Evolutionary conservation across 92 coral and sea anemone species (phyloP).

Genomic region (Siderastrea siderea): DNA sequence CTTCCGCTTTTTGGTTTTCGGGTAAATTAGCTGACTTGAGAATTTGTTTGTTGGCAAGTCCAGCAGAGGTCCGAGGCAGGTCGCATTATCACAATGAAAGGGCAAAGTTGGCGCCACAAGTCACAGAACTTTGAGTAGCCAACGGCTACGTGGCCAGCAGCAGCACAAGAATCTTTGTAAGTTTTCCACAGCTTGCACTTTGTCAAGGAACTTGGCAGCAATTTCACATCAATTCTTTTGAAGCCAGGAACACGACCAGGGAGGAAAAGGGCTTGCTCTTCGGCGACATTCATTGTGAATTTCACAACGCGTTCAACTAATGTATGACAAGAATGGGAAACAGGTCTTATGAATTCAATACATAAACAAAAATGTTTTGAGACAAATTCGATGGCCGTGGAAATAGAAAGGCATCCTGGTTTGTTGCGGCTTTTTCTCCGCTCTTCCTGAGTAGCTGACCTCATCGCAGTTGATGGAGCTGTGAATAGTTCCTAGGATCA

Average conservation of each 20-base stretch:
- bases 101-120: conserved; percentile 65
- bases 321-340: conserved; percentile 54
- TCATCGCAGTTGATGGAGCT: conserved; percentile 51
- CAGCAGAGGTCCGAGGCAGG: conserved; percentile 61
- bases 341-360: conserved; percentile 44
- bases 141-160: conserved; percentile 63
- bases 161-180: conserved; percentile 10
- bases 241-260: conserved; percentile 78
- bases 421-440: conserved; percentile 35
- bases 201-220: conserved; percentile 31
- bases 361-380: conserved; percentile 56
- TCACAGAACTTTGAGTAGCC: conserved; percentile 66
- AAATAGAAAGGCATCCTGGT: conserved; percentile 41
- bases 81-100: conserved; percentile 40
- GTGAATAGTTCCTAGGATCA: conserved; percentile 50
- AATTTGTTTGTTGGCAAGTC: conserved; percentile 57
- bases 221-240: conserved; percentile 55
- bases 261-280: conserved; percentile 13
- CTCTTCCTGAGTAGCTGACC: conserved; percentile 42
- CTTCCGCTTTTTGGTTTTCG: conserved; percentile 48
- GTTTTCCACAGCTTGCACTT: conserved; percentile 11
- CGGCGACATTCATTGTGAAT: conserved; percentile 12
- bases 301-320: conserved; percentile 40
- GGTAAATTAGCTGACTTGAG: conserved; percentile 46
- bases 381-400: conserved; percentile 49